Evolutionary conservation across 1,140 invertebrate genomes (phyloP), one percentile per base, ranked within the genome.

Genomic region (Venustaconcha ellipsiformis): DNA sequence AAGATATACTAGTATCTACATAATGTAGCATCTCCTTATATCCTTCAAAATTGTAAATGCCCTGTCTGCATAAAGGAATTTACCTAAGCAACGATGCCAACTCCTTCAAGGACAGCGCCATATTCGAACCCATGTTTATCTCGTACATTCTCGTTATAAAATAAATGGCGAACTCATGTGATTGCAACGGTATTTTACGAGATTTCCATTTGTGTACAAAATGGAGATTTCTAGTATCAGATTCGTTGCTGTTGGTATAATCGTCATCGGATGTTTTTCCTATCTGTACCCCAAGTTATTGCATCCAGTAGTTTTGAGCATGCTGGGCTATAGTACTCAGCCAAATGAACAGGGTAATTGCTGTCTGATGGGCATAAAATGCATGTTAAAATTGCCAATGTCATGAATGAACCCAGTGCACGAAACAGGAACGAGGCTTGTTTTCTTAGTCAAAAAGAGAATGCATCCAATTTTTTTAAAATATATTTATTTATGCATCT

Each of bases 61-160:
- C 1, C 37, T 48, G 37, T 6, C 37, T 48, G 6, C 37, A 48
- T 11, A 11, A 48, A 48, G 8, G 0, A 65, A 57, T 55, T 15
- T 17, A 77, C 75, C 75, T 77, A 26, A 77, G 64, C 62, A 77
- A 70, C 14, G 75, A 77, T 14, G 75, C 75, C 57, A 77, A 67
- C 48, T 77, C 75, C 66, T 77, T 77, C 56, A 77, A 63, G 75
- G 75, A 77, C 65, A 77, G 75, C 70, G 75, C 75, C 75, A 77
- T 77, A 57, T 77, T 77, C 64, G 75, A 77, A 59, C 74, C 74
- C 75, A 77, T 77, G 67, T 77, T 77, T 56, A 30, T n/a, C 18
- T 23, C 18, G 18, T 8, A 23, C 59, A 62, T 48, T 48, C 23
- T 62, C 4, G 23, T 23, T 11, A 14, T n/a, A n/a, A 5, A 62